phyloP scores from a whole-genome alignment of 2,797 vertebrate genomes.

The Helicolenus hilgendorfi region DNA sequence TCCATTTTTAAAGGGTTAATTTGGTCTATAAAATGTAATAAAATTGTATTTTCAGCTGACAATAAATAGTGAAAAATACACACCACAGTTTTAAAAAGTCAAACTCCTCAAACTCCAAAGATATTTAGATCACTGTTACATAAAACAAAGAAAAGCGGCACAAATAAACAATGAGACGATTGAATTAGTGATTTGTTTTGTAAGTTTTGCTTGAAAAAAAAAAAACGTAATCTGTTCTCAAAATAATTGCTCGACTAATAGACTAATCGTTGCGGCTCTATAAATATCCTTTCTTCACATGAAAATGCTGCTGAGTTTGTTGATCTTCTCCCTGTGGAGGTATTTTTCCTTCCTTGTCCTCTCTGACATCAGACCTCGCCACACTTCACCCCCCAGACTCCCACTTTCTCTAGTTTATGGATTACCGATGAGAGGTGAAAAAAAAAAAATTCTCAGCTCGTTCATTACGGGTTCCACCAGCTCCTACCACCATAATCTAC shows the following conservation, averaged over 20 bases:
- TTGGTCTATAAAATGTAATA: neutral
- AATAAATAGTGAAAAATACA: neutral
- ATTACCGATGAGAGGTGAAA: conserved; percentile 69
- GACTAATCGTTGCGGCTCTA: neutral
- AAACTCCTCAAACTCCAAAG: neutral
- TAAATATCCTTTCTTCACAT: neutral
- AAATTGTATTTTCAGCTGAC: neutral
- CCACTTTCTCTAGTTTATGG: conserved; percentile 67
- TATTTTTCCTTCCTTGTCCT: conserved; percentile 19
- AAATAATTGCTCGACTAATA: neutral
- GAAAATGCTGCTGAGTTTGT: neutral
- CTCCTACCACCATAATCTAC: conserved; percentile 93
- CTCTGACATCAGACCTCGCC: conserved; percentile 56
- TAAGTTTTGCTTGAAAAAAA: neutral
- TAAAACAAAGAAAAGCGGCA: neutral
- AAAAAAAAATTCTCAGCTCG: conserved; percentile 58
- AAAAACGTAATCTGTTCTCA: neutral
- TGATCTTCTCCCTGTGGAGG: neutral
- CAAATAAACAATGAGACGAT: neutral
- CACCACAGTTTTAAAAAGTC: neutral
- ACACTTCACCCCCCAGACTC: conserved; percentile 37
- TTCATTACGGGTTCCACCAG: conserved; percentile 89
- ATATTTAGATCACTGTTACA: neutral
- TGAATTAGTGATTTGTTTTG: neutral
- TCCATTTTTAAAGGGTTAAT: neutral